phyloP scores from a whole-genome alignment of 2,113 vertebrate genomes.

The Neolamprologus caudopunctatus region DNA sequence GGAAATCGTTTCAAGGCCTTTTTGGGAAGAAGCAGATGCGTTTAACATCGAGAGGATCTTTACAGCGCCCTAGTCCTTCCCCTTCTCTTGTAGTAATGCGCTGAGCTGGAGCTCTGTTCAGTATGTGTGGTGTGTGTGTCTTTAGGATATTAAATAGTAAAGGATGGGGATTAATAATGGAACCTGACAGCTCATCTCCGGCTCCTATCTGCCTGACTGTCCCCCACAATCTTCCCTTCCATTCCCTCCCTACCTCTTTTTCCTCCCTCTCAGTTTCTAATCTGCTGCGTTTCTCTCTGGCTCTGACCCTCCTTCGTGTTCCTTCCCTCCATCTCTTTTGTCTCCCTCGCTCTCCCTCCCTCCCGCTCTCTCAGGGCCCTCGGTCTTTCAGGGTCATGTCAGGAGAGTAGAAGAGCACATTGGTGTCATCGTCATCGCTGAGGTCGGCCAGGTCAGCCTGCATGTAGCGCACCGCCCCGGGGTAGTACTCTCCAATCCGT shows the following conservation, averaged over 20 bases:
- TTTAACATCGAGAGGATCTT: constrained; percentile 39
- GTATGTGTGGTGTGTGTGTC: constrained; percentile 45
- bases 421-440: constrained; percentile 72
- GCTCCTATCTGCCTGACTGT: constrained; percentile 72
- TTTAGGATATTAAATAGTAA: constrained; percentile 98
- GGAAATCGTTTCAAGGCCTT: constrained; percentile 29
- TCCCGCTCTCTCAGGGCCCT: constrained; percentile 62
- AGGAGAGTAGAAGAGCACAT: constrained; percentile 75
- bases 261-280: constrained; percentile 52
- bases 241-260: constrained; percentile 38
- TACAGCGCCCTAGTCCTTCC: not conserved
- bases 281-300: constrained; percentile 39
- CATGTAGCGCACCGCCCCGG: constrained; percentile 57
- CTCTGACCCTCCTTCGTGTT: constrained; percentile 33
- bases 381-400: constrained; percentile 76
- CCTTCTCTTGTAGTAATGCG: constrained; percentile 44
- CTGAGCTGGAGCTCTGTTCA: constrained; percentile 65
- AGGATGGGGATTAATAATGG: constrained; percentile 87
- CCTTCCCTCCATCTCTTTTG: constrained; percentile 11
- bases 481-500: constrained; percentile 71
- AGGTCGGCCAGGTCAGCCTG: constrained; percentile 51
- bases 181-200: constrained; percentile 86
- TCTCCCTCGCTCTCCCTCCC: constrained; percentile 14
- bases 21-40: constrained; percentile 31
- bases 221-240: constrained; percentile 54